Conservation (phyloP, 2,797 vertebrate species). For the Hippocampus kuda region DNA sequence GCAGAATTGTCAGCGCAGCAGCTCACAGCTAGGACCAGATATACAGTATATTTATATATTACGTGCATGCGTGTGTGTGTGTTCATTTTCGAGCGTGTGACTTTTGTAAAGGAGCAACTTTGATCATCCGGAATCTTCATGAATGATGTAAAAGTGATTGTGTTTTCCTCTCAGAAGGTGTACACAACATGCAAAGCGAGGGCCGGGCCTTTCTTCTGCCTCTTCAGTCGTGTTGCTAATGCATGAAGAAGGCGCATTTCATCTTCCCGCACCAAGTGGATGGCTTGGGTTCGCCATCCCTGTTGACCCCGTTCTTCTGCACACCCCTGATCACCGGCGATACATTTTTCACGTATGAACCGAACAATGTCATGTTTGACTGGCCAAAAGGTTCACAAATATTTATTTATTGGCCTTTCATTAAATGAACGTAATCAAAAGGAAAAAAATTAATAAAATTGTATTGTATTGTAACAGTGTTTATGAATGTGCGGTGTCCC, state of each 20-base stretch:
- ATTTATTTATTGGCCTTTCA: no score
- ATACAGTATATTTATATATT: background rate
- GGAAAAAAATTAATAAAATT: no score
- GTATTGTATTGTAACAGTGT: no score
- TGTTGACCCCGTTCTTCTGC: no score
- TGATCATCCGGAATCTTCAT: background rate
- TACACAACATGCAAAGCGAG: conserved; percentile 1
- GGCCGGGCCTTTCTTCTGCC: background rate
- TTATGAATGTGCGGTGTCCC: no score
- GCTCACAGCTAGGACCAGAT: conserved; percentile 9
- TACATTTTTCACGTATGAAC: no score
- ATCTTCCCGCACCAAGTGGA: background rate
- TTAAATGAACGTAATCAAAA: no score
- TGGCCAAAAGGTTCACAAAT: no score
- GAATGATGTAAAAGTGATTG: background rate
- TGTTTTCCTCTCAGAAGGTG: background rate
- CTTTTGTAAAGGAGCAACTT: conserved; percentile 12
- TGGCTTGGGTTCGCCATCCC: background rate
- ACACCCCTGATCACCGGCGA: no score
- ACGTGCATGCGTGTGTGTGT: background rate
- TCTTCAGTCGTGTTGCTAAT: background rate
- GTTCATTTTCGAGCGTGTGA: background rate
- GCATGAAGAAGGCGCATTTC: background rate
- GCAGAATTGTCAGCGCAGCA: conserved; percentile 33
- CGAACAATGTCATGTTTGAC: no score